Percentiles rank a stretch among this genome's conserved stretches.
Evolutionary conservation across 2,113 vertebrate genomes (phyloP).

Genomic region (Rhabdomys dilectus): DNA sequence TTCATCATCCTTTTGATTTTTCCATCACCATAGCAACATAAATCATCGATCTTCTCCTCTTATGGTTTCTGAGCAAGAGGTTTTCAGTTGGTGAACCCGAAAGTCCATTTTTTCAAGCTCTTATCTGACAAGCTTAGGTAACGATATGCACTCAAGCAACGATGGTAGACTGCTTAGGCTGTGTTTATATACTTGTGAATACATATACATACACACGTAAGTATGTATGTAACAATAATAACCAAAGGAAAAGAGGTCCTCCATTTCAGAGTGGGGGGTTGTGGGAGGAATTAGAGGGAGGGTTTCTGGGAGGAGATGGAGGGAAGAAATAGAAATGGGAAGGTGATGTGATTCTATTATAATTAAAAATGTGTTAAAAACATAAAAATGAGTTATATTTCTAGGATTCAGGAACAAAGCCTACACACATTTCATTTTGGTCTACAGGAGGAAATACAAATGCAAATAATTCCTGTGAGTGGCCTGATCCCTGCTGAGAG

Average conservation of each 20-base stretch:
- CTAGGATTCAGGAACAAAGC: background rate
- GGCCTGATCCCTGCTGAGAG: background rate
- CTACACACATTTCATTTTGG: background rate
- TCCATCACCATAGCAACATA: background rate
- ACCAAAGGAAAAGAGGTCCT: background rate
- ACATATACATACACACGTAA: background rate
- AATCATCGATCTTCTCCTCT: background rate
- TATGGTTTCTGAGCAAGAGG: background rate
- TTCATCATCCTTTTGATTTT: background rate
- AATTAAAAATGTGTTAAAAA: background rate
- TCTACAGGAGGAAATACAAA: background rate
- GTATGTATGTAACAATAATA: background rate
- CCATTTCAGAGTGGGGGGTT: background rate
- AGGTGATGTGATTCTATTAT: background rate
- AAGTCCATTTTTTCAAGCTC: background rate
- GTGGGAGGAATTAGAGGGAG: background rate
- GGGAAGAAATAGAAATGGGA: background rate
- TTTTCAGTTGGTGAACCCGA: background rate
- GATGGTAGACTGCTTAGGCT: too few species aligned
- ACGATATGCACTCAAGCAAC: background rate
- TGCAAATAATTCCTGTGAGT: constrained; percentile 16
- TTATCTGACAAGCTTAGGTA: background rate
- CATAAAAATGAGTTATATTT: background rate
- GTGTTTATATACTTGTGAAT: background rate
- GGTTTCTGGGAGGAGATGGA: background rate